Base-by-base conservation (phyloP, 2,113 vertebrate species). In the Chaetodon trifascialis region DNA sequence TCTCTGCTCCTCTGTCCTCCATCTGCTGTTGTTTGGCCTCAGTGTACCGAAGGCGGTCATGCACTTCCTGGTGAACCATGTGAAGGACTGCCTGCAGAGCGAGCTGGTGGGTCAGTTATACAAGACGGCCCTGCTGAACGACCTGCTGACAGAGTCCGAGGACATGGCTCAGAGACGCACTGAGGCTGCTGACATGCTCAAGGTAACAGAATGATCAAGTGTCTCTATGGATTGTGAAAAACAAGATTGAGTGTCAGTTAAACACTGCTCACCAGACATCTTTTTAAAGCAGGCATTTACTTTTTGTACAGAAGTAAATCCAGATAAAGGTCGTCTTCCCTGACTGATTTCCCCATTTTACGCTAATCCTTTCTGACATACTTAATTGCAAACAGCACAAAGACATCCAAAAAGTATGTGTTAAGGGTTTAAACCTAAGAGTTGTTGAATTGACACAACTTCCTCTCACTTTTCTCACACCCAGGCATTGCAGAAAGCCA, bases 31-130 rank as follows among this genome's bases (percentile, higher is more conserved):
- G 54, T 54, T 73, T 63, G 59, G 23, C 34, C 42, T 58, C 94
- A 99, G 98, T 76, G 98, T 99, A 88, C 98, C 98, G 76, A 99
- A 99, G 91, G 98, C 98, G 8, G 98, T 99, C 86, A 99, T 99
- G 98, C 97, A 99, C 95, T 99, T 99, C 91, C 94, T 99, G 92
- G 98, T 99, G 85, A 99, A 99, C 94, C 97, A 99, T 0, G 97
- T 99, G 88, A 99, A 99, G 88, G 98, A 99, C 86, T 97, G 96
- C 87, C 97, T 99, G 75, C 98, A 99, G 95, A 99, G 98, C 72
- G 98, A 99, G 93, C 94, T 99, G 86, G 98, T 99, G 51, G 98
- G 98, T 36, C 97, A 99, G 92, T 94, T 99, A 47, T 99, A 99
- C 70, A 99, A 99, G 86, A 94, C 97, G 0, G 93, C 95, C 67